Conservation (phyloP, 1,140 invertebrate species). For the fruit fly (Drosophila melanogaster) region DNA sequence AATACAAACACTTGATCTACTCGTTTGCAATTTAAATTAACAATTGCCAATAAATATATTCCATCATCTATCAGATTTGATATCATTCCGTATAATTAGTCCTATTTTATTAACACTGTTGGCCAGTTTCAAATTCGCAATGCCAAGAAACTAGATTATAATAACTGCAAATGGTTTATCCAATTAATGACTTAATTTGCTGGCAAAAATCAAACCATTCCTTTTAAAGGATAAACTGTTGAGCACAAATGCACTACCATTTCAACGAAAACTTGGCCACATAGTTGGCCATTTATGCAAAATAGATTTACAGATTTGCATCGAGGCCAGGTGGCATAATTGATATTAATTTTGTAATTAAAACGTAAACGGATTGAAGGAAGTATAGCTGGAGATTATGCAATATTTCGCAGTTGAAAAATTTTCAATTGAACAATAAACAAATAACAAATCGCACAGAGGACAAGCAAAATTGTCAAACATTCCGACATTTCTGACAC, state of each 20-base stretch:
- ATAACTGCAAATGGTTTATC: not conserved
- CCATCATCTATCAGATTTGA: too few relatives aligned
- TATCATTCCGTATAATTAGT: too few relatives aligned
- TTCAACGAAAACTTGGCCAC: not conserved
- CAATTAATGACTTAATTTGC: not conserved
- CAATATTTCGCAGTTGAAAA: conserved; percentile 34
- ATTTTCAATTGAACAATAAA: conserved; percentile 50
- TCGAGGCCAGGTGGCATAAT: conserved; percentile 46
- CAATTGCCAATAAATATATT: too few relatives aligned
- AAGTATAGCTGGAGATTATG: conserved; percentile 6
- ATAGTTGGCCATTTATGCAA: conserved; percentile 35
- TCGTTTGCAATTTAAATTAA: too few relatives aligned
- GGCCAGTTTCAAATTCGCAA: not conserved
- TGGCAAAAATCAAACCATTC: not conserved
- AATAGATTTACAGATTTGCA: conserved; percentile 31
- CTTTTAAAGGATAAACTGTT: not conserved
- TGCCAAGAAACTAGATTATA: not conserved
- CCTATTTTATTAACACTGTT: not conserved
- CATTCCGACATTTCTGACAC: conserved; percentile 37
- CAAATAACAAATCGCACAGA: conserved; percentile 38
- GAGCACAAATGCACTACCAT: not conserved
- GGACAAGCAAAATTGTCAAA: conserved; percentile 46
- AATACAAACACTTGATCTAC: too few relatives aligned
- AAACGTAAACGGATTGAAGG: conserved; percentile 30
- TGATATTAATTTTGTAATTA: conserved; percentile 71